A percentile compares a stretch with the other conserved stretches of the same genome.
These are phyloP conservation scores for Micromussa lordhowensis DNA, from an alignment of 92 coral and sea anemone species.

Conservation along the genomic window DNA sequence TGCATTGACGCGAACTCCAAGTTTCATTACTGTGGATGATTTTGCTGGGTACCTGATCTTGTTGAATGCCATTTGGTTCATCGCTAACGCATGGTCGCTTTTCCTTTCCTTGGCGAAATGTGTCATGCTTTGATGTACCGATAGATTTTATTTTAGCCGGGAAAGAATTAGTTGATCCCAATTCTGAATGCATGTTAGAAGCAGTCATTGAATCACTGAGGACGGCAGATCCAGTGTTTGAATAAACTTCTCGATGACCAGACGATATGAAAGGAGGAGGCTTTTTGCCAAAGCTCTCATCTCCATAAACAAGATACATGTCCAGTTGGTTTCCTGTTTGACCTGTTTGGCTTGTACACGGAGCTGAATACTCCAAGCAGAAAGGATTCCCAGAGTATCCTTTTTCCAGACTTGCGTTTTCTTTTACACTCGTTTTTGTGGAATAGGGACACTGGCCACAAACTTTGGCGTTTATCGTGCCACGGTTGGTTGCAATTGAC, in stretches of 20 bases:
- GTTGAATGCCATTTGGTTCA: not conserved
- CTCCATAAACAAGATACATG: not conserved
- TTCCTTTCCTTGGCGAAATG: not conserved
- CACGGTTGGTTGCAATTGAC: not conserved
- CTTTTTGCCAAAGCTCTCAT: constrained; percentile 9
- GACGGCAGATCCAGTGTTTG: not conserved
- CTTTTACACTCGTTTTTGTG: not conserved
- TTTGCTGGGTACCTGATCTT: not conserved
- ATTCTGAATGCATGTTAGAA: not conserved
- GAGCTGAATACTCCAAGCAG: not conserved
- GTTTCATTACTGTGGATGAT: not conserved
- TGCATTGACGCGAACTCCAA: not conserved
- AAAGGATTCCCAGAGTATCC: not conserved
- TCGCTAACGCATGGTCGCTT: not conserved
- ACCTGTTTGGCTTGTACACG: not conserved
- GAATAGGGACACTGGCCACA: not conserved
- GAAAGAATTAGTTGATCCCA: not conserved
- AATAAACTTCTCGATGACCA: not conserved
- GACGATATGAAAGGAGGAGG: not conserved
- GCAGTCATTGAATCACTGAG: not conserved
- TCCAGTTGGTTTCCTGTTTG: not conserved
- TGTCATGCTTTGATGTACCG: not conserved
- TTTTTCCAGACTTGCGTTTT: not conserved
- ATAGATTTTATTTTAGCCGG: not conserved
- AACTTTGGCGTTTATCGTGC: not conserved